Evolutionary conservation across 2,113 vertebrate genomes (phyloP).

Genomic region (Chaetorhynchus papuensis): DNA sequence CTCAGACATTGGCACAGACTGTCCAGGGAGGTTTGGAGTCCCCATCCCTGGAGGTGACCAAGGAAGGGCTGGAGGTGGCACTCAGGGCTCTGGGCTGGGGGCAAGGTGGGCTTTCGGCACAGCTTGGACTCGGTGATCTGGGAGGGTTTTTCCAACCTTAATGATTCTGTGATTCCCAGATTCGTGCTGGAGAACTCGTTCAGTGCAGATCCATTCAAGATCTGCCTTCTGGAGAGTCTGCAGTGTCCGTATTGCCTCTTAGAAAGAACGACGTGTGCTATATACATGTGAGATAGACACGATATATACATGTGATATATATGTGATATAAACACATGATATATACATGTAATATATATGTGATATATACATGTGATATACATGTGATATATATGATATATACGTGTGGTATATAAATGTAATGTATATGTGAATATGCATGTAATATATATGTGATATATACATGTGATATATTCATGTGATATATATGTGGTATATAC

Average conservation of each 20-base stretch:
- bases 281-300: too few species aligned
- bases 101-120: too few species aligned
- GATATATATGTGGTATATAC: not conserved
- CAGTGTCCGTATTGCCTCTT: not conserved
- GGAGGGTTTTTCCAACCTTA: not conserved
- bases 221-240: not conserved
- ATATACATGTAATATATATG: too few species aligned
- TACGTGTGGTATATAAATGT: too few species aligned
- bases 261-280: not conserved
- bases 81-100: not conserved
- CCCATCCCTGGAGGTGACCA: not conserved
- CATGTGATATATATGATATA: too few species aligned
- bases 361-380: too few species aligned
- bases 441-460: too few species aligned
- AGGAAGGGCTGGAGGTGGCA: accelerated
- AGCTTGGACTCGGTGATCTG: accelerated
- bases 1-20: not conserved
- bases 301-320: too few species aligned
- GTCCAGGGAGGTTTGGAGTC: not conserved
- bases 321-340: too few species aligned
- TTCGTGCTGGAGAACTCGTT: not conserved
- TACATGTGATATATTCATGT: too few species aligned
- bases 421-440: too few species aligned
- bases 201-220: not conserved
- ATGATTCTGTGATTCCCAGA: not conserved